Base-by-base conservation (phyloP, 2,888 invertebrate genomes). In the Polydrusus cervinus region DNA sequence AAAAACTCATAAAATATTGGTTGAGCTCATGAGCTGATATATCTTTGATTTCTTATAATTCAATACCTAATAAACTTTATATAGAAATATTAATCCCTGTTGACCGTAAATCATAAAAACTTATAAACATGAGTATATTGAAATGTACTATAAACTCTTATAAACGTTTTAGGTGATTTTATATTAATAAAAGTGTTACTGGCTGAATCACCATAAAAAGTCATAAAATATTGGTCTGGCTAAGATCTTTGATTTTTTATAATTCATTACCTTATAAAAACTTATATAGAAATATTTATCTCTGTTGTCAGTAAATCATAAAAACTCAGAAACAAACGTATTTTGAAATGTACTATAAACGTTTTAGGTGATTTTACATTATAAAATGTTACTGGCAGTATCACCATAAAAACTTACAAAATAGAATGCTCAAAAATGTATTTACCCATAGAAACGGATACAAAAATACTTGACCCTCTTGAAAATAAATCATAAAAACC, bases 221-320 rank as follows among this genome's bases (percentile, higher is more conserved):
- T 40, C 40, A 11, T 40, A 40, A 6, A 8, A 40, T 40, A 40
- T 11, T 40, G 40, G 40, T 40, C 40, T 40, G 9, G 40, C 11
- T 40, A 8, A 40, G 2, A 40, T 40, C 3, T 11, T 40, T 3
- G 3, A 6, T 40, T 40, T 40, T 9, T 40, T 40, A 40, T 40
- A 40, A 40, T 40, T 40, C 40, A 40, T 40, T 40, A 40, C 11
- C 40, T 40, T 5, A 40, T 40, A 40, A 40, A 40, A 40, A 40
- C 40, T 40, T 40, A 40, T 40, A 40, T 40, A 40, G 40, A 40
- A 40, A 40, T 40, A 40, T 40, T 40, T 40, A 40, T 40, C 40
- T 8, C 40, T 25, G 40, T 40, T 40, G 40, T 5, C 40, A 40
- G 11, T 40, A 40, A 40, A 40, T 40, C 40, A 40, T 40, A 40